A percentile compares a stretch with the other conserved stretches of the same genome.
Evolutionary conservation across 2,797 vertebrate genomes (phyloP).

Genomic region (Miichthys miiuy): DNA sequence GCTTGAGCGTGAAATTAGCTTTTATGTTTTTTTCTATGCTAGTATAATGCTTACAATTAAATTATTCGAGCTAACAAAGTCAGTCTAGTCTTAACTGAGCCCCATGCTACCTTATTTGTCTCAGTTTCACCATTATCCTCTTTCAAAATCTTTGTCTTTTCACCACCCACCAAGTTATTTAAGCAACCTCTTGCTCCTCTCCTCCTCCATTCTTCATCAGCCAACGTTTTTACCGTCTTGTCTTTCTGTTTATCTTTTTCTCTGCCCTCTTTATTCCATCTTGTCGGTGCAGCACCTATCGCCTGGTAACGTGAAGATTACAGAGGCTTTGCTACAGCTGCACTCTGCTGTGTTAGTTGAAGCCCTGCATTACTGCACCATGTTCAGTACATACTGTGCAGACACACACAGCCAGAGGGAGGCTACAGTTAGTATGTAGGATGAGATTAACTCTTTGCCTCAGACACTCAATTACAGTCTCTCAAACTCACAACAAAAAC

Average conservation of each 20-base stretch:
- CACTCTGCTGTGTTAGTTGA: constrained; percentile 39
- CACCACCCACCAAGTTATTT: neutral
- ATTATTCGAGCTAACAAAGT: neutral
- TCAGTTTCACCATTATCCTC: constrained; percentile 5
- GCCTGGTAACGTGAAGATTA: constrained; percentile 37
- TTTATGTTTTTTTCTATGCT: no score
- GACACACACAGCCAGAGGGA: constrained; percentile 29
- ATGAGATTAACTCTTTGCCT: constrained; percentile 9
- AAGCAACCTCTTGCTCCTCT: neutral
- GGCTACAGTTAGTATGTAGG: constrained; percentile 25
- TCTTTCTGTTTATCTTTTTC: neutral
- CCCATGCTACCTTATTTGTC: neutral
- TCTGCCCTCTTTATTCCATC: neutral
- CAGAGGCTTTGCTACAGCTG: constrained; percentile 54
- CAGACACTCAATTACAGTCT: neutral
- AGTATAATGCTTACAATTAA: no score
- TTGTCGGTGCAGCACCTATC: constrained; percentile 11
- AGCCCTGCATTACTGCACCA: constrained; percentile 37
- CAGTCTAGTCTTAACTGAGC: constrained; percentile 19
- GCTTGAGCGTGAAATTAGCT: neutral
- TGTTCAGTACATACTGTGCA: constrained; percentile 38
- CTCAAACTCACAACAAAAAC: neutral
- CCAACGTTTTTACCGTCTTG: neutral
- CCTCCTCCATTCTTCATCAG: neutral
- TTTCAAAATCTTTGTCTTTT: neutral